These are phyloP conservation scores for Hydropsyche betteni DNA, from an alignment of 2,888 invertebrate genomes.

Conservation along the genomic window DNA sequence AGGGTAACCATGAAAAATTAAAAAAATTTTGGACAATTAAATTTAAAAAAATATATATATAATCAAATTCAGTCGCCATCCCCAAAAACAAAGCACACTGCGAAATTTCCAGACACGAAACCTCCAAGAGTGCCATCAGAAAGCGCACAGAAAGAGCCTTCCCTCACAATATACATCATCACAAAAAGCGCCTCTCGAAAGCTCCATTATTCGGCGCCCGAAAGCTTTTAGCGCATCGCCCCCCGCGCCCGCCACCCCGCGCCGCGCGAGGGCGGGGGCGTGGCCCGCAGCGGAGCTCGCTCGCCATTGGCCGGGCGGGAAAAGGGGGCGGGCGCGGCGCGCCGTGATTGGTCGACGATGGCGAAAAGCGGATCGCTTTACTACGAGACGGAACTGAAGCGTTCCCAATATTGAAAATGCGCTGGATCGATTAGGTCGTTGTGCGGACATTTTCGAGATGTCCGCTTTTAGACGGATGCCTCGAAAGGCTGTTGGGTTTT, in stretches of 20 bases:
- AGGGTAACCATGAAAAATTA: too few relatives aligned
- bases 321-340: not conserved
- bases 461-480: too few relatives aligned
- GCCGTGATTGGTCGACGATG: not conserved
- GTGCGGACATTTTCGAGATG: too few relatives aligned
- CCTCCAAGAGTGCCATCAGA: not conserved
- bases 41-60: too few relatives aligned
- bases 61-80: too few relatives aligned
- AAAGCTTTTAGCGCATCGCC: slow-evolving; percentile 4
- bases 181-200: slow-evolving; percentile 5
- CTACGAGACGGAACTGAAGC: slow-evolving; percentile 16
- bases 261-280: not conserved
- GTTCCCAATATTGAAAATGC: too few relatives aligned
- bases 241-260: not conserved
- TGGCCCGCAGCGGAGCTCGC: not conserved
- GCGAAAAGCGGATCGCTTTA: slow-evolving; percentile 8
- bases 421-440: not conserved
- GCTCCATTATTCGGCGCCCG: slow-evolving; percentile 5
- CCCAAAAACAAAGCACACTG: too few relatives aligned
- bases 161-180: not conserved
- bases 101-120: not conserved
- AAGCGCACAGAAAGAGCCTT: not conserved
- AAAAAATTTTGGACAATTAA: too few relatives aligned
- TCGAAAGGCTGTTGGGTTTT: too few relatives aligned
- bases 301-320: not conserved